Evolutionary conservation across 2,113 vertebrate species (phyloP).

Genomic region (Nesoenas mayeri): DNA sequence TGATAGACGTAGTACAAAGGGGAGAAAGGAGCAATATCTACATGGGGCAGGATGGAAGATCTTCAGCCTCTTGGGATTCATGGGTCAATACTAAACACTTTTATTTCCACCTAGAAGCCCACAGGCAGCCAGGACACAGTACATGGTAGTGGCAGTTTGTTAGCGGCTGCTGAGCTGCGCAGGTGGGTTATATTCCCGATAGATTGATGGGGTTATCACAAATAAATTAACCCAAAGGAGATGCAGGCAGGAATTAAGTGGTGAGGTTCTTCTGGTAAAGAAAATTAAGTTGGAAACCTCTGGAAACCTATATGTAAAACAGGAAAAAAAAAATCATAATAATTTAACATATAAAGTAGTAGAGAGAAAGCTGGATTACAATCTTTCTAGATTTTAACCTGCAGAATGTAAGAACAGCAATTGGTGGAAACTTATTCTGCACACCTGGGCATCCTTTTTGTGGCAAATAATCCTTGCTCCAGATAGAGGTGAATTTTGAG

Average conservation of each 20-base stretch:
- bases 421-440: not conserved
- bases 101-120: not conserved
- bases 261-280: not conserved
- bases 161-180: not conserved
- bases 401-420: not conserved
- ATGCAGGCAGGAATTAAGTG: not conserved
- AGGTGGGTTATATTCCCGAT: not conserved
- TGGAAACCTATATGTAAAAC: not conserved
- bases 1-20: fast-evolving
- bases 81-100: not conserved
- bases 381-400: not conserved
- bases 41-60: not conserved
- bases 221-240: not conserved
- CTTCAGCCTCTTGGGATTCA: not conserved
- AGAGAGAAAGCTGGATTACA: not conserved
- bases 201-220: not conserved
- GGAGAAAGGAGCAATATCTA: not conserved
- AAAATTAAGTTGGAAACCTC: not conserved
- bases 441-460: not conserved
- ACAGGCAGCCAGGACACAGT: fast-evolving
- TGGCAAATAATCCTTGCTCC: not conserved
- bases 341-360: not conserved
- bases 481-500: not conserved
- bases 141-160: fast-evolving
- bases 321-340: not conserved